phyloP scores from a whole-genome alignment of 2,888 invertebrate species.

The Tetanocera ferruginea region DNA sequence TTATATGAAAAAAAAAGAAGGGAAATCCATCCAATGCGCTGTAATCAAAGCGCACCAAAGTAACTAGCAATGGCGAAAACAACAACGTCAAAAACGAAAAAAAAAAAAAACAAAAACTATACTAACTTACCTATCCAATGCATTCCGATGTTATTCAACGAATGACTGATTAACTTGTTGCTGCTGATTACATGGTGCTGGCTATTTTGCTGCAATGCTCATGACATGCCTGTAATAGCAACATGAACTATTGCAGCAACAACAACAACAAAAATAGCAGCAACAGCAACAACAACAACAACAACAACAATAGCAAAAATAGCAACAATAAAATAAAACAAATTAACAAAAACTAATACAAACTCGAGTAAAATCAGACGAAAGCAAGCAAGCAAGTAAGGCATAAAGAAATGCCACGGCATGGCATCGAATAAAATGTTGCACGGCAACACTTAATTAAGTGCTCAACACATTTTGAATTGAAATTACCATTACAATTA shows the following conservation, averaged over 20 bases:
- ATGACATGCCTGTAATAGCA: background rate
- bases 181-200: conserved; percentile 34
- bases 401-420: background rate
- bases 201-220: conserved; percentile 22
- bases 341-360: background rate
- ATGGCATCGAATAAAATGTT: conserved; percentile 12
- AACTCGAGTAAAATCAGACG: background rate
- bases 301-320: background rate
- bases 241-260: background rate
- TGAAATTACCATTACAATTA: conserved; percentile 27
- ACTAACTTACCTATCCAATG: conserved; percentile 31
- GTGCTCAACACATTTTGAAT: conserved; percentile 48
- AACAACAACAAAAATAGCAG: background rate
- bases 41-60: conserved; percentile 18
- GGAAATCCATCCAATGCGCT: conserved; percentile 16
- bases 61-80: background rate
- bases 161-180: conserved; percentile 48
- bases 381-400: background rate
- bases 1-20: background rate
- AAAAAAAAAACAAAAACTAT: background rate
- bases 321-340: background rate
- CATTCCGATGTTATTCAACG: conserved; percentile 18
- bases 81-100: background rate
- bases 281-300: background rate
- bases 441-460: conserved; percentile 47